phyloP scores from a whole-genome alignment of 2,113 vertebrate species.

The Brachionichthys hirsutus region DNA sequence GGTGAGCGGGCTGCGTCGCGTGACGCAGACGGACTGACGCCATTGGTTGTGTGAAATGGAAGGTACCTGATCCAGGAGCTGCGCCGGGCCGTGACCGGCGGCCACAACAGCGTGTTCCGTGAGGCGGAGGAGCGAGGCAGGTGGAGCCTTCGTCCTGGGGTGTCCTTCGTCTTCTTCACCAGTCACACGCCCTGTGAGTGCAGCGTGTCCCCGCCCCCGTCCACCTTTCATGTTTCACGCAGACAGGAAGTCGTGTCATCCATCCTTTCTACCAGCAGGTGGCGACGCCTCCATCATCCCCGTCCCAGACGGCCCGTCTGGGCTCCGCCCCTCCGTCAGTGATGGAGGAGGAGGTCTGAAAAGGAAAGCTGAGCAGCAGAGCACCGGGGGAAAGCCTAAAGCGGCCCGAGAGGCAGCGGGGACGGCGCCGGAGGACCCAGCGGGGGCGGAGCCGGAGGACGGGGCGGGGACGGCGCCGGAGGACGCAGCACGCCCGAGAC shows the following conservation, averaged over 20 bases:
- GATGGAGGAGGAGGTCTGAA: conserved; percentile 23
- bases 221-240: too few relatives aligned
- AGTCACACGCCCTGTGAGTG: conserved; percentile 96
- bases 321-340: conserved; percentile 49
- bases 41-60: conserved; percentile 5
- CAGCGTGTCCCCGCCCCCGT: neutral
- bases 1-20: neutral
- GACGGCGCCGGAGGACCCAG: neutral
- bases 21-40: too few relatives aligned
- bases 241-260: neutral
- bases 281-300: conserved; percentile 96
- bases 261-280: conserved; percentile 69
- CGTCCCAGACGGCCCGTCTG: conserved; percentile 69
- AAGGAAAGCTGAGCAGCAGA: conserved; percentile 28
- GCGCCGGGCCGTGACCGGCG: conserved; percentile 60
- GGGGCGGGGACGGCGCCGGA: neutral
- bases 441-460: conserved; percentile 1
- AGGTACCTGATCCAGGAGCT: conserved; percentile 92
- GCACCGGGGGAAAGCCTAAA: conserved; percentile 7
- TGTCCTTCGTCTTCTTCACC: conserved; percentile 88
- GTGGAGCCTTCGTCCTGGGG: conserved; percentile 82
- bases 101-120: conserved; percentile 79
- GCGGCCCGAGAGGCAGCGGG: conserved; percentile 12
- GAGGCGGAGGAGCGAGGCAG: conserved; percentile 74
- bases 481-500: neutral